Base-by-base conservation (phyloP, 1,140 invertebrate species). In the Drosophila nannoptera region DNA sequence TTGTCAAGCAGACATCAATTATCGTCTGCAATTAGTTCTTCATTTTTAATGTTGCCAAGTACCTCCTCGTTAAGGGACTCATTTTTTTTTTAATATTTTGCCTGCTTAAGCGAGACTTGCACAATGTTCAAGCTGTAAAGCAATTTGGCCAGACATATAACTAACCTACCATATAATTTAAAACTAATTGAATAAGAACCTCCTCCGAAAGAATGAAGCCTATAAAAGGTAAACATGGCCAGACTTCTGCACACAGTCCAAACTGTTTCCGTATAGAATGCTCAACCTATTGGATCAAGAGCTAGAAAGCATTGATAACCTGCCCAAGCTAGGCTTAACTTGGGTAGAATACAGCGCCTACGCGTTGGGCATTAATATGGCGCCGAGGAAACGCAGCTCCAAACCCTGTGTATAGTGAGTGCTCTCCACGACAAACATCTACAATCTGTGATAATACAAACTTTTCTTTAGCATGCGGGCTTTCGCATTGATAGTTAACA, bases 311-410 rank as follows among this genome's bases (percentile, higher is more conserved):
- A 77, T 86, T 55, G 82, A 86, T 54, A 16, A 64, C 2, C 6
- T 77, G 16, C 74, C 70, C 22, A 86, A 86, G 52, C 22, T 38
- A 54, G 81, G 81, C 4, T 36, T 86, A 4, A 60, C 35, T n/a
- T 81, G 82, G 60, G 77, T 86, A 48, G 81, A 86, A 38, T 70
- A 75, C 14, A 72, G 77, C 40, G 77, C 71, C 33, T 86, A 75
- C 32, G 66, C 59, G 4, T 32, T 86, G 35, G 81, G 81, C 0
- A 67, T 86, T 8, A 86, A 86, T 43, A 61, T 86, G 11, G 70
- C 81, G 6, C 81, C 81, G 0, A 49, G 77, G 4, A 86, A 86
- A 43, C 81, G 81, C 0, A 77, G 52, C 45, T 84, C 81, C 0
- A 55, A 64, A 5, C 71, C 71, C 7, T 84, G 80, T 6, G 42